Conservation (phyloP, 2,888 invertebrate species). For the Anthrax anthrax region DNA sequence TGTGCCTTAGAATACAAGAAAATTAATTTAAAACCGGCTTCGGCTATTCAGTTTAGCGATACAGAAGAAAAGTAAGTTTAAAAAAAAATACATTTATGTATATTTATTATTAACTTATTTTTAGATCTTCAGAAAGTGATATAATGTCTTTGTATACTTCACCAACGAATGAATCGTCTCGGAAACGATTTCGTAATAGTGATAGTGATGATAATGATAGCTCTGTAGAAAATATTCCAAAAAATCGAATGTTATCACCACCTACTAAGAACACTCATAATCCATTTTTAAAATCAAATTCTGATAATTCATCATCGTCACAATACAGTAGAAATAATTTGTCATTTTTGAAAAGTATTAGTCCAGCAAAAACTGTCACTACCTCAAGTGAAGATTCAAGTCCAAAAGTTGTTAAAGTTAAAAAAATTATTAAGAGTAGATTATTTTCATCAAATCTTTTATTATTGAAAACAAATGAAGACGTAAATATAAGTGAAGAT, state of each 20-base stretch:
- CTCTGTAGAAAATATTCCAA: neutral
- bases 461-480: slow-evolving; percentile 18
- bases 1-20: slow-evolving; percentile 26
- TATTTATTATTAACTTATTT: neutral
- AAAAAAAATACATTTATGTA: neutral
- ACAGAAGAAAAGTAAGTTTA: neutral
- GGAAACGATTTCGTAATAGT: slow-evolving; percentile 2
- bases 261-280: slow-evolving; percentile 24
- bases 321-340: neutral
- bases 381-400: neutral
- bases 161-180: slow-evolving; percentile 8
- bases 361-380: neutral
- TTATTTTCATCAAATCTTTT: slow-evolving; percentile 2
- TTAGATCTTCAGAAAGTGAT: slow-evolving; percentile 18
- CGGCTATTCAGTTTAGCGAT: slow-evolving; percentile 12
- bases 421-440: slow-evolving; percentile 1
- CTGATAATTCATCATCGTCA: neutral
- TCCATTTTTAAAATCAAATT: slow-evolving; percentile 24
- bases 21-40: slow-evolving; percentile 16
- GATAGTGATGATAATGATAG: neutral
- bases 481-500: slow-evolving; percentile 6
- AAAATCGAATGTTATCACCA: slow-evolving; percentile 14
- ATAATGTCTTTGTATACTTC: slow-evolving; percentile 14
- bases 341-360: neutral
- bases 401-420: neutral